Evolutionary conservation across 1,140 invertebrate species (phyloP).

Genomic region (Apocrypta bakeri): DNA sequence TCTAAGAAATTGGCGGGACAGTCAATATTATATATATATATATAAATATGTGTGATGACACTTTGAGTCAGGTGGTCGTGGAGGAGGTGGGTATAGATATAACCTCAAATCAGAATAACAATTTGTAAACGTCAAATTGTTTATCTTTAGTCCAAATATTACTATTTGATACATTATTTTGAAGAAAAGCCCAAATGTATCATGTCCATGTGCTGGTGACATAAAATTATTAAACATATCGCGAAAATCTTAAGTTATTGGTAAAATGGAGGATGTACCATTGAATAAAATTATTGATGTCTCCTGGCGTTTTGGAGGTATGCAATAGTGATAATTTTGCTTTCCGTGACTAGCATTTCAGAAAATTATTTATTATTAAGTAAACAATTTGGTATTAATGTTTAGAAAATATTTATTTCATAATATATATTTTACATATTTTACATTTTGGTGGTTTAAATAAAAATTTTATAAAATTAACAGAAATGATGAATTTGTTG

Average conservation of each 20-base stretch:
- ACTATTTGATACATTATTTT: background rate
- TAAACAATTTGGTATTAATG: background rate
- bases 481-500: too few species aligned
- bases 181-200: too few species aligned
- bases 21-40: too few species aligned
- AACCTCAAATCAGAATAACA: conserved; percentile 29
- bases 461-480: too few species aligned
- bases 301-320: conserved; percentile 71
- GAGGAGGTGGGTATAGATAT: background rate
- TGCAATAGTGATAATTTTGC: background rate
- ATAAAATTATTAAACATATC: too few species aligned
- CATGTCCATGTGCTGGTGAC: background rate
- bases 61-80: background rate
- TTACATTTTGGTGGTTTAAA: too few species aligned
- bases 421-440: too few species aligned
- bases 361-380: conserved; percentile 19
- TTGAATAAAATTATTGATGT: conserved; percentile 63
- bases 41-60: too few species aligned
- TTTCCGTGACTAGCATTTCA: conserved; percentile 11
- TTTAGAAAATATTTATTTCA: too few species aligned
- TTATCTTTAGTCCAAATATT: background rate
- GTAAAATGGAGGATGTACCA: conserved; percentile 47
- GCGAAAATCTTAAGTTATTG: too few species aligned
- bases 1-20: too few species aligned
- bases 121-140: background rate